Evolutionary conservation across 2,888 invertebrate genomes (phyloP), one percentile per base, ranked within the genome.

Genomic region (Aphidius colemani): DNA sequence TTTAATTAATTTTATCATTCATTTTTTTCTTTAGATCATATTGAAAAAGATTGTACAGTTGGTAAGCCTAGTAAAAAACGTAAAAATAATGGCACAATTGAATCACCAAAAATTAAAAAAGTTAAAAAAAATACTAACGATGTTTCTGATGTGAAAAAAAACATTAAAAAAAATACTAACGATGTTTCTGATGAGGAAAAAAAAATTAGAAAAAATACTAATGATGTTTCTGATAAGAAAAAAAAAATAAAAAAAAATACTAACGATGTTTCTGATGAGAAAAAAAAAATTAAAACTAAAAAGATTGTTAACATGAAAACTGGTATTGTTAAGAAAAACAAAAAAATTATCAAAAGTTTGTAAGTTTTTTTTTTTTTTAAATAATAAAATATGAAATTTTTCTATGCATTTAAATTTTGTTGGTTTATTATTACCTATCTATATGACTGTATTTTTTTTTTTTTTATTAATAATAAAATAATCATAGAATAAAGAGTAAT

Each of bases 21-120:
- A n/a, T 62, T 53, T 40, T 49, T 63, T 30, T 13, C 69, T 63
- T 2, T 55, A 72, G 77, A 78, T 61, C 79, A 80, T 53, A 73
- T 68, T 11, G 73, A 67, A 58, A 77, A 73, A 65, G 69, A 76
- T 53, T 79, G 80, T 39, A 18, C 61, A 5, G 41, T 49, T 30
- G 30, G n/a, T 1, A 6, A 7, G 6, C 53, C 18, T 45, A 3
- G 46, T 0, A 40, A 59, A 40, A 72, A 71, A 53, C 67, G 70
- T 7, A 67, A 66, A 13, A 59, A 11, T 10, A 60, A 6, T 45
- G 39, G 57, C 3, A 5, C 30, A 30, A 30, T 30, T 48, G 11
- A 13, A 6, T 55, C 30, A 8, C 53, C 44, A n/a, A 65, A 49
- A 11, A 56, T 60, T 13, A 62, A 40, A 55, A 30, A 53, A 48